Evolutionary conservation across 2,888 invertebrate species (phyloP), one percentile per base, ranked within the genome.

Genomic region (Campoletis raptor): DNA sequence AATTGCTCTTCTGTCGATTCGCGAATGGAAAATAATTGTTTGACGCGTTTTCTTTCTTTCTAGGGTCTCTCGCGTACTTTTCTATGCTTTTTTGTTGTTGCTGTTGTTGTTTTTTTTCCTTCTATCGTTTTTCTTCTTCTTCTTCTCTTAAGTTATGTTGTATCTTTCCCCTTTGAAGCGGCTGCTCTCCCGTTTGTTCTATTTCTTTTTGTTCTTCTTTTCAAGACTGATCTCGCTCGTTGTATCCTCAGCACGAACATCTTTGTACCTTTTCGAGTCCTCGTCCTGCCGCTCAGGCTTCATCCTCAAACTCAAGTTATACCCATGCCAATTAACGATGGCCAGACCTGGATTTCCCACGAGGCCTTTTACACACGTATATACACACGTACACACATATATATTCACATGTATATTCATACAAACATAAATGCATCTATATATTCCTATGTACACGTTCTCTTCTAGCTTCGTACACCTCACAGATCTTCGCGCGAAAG

Each of bases 331-430:
- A 86, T 86, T 86, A 86, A 86, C 86, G 86, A 86, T 86, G 83
- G 83, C 86, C 86, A 86, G 86, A 69, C 83, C 86, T 69, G 86
- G 69, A 86, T 86, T 86, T 86, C 86, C 86, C 86, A 86, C 86
- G 86, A 86, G 86, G 81, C 83, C 86, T 86, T 84, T 86, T 86
- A 78, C 81, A 78, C 77, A 73, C 66, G 15, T 30, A 72, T 57
- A 76, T 45, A 80, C 61, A 42, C 30, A 67, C 15, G 69, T 0
- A 45, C 48, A 69, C 4, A 30, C 45, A n/a, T 37, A 52, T 10
- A 52, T 10, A 52, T 18, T 18, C 8, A 45, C 45, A 42, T 24
- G 42, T 42, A n/a, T 37, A 37, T 3, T 40, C 21, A 52, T 42
- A 78, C 40, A 57, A 40, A 81, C 52, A 73, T n/a, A 48, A 21